Evolutionary conservation across 2,888 invertebrate species (phyloP).

Genomic region (Encarsia formosa): DNA sequence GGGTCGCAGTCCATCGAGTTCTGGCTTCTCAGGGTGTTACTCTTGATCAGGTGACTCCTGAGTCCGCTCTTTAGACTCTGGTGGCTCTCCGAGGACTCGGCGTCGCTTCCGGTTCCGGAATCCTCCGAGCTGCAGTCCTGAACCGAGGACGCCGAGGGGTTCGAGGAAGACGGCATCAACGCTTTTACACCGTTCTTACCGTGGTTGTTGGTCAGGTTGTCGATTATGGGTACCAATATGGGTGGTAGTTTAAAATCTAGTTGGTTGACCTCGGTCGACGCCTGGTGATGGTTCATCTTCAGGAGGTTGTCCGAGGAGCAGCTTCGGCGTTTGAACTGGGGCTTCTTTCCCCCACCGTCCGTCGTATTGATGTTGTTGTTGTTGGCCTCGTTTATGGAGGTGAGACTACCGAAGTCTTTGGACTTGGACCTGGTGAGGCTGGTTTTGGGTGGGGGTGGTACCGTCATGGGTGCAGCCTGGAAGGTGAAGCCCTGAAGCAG

Average conservation of each 20-base stretch:
- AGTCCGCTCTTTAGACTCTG: constrained; percentile 40
- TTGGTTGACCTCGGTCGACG: constrained; percentile 34
- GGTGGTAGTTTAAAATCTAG: constrained; percentile 61
- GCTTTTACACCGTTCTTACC: constrained; percentile 25
- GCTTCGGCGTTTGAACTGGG: constrained; percentile 1
- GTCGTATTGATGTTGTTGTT: background rate
- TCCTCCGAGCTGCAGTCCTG: constrained; percentile 26
- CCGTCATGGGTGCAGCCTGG: background rate
- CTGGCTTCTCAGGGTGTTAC: constrained; percentile 20
- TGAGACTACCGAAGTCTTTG: constrained; percentile 42
- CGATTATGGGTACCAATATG: constrained; percentile 66
- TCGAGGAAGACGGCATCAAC: background rate
- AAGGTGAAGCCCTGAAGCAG: background rate
- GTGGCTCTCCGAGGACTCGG: constrained; percentile 42
- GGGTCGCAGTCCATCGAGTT: constrained; percentile 25
- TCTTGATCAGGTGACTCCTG: constrained; percentile 36
- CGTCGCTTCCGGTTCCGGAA: too few relatives aligned
- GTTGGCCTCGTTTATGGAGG: constrained; percentile 35
- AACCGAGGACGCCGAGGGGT: background rate
- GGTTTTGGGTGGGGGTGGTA: constrained; percentile 32
- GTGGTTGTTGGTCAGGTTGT: constrained; percentile 53
- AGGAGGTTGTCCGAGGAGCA: constrained; percentile 42
- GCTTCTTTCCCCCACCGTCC: background rate
- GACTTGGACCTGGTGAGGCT: constrained; percentile 38
- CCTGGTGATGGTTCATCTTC: constrained; percentile 25